A percentile compares a stretch with the other conserved stretches of the same genome.
Evolutionary conservation across 2,797 vertebrate genomes (phyloP).

Genomic region (Halcyon smyrnensis): DNA sequence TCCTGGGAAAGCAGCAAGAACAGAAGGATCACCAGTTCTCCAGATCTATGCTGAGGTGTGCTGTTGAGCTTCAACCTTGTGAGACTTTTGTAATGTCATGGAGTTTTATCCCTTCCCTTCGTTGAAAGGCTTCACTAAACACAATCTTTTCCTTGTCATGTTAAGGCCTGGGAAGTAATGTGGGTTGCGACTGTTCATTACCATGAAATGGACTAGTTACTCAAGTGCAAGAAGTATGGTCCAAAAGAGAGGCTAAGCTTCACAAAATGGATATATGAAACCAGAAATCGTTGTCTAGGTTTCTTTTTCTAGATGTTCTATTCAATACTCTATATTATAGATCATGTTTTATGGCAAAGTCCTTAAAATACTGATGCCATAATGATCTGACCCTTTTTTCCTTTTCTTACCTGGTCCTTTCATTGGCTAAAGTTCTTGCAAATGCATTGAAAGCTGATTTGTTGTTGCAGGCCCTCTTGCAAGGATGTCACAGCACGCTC

Average conservation of each 20-base stretch:
- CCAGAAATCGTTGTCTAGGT: not conserved
- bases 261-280: not conserved
- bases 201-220: constrained; percentile 3
- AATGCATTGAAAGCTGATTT: not conserved
- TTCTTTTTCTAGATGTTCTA: not conserved
- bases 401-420: not conserved
- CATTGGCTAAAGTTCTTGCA: not conserved
- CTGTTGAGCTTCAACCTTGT: not conserved
- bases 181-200: not conserved
- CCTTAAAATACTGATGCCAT: not conserved
- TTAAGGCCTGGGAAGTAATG: constrained; percentile 10
- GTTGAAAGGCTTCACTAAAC: constrained; percentile 4
- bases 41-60: not conserved
- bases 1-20: not conserved
- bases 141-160: not conserved
- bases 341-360: not conserved
- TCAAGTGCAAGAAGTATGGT: not conserved
- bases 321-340: not conserved
- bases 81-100: not conserved
- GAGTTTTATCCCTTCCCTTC: constrained; percentile 37
- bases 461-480: not conserved
- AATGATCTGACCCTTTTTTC: not conserved
- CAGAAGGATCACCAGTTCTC: not conserved
- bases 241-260: not conserved
- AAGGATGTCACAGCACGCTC: not conserved